Percentiles rank a stretch among this genome's conserved stretches.
Evolutionary conservation across 2,888 invertebrate genomes (phyloP).

Genomic region (Schizotus pectinicornis): DNA sequence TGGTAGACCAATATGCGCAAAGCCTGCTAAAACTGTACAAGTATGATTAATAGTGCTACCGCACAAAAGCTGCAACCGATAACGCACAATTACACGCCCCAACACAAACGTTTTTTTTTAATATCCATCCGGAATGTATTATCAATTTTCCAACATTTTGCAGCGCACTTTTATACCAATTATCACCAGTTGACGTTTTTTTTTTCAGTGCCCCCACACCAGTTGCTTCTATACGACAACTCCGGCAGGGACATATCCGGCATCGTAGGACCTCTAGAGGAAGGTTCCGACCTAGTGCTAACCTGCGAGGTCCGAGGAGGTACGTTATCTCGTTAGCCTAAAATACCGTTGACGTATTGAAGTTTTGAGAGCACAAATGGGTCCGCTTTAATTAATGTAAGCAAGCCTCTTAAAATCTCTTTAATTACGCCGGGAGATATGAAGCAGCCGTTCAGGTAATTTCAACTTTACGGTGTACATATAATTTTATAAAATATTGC

Average conservation of each 20-base stretch:
- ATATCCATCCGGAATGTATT: too few relatives aligned
- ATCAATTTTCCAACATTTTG: too few relatives aligned
- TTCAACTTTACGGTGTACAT: constrained; percentile 34
- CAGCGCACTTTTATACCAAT: too few relatives aligned
- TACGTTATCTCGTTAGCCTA: constrained; percentile 59
- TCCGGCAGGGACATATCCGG: constrained; percentile 82
- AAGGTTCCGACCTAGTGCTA: constrained; percentile 79
- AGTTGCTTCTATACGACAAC: constrained; percentile 82
- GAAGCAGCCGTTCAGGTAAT: constrained; percentile 37
- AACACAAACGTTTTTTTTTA: too few relatives aligned
- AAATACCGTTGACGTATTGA: background rate
- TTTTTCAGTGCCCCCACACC: constrained; percentile 86
- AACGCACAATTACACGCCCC: too few relatives aligned
- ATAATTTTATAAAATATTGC: constrained; percentile 29
- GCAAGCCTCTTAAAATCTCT: constrained; percentile 29
- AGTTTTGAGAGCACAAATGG: constrained; percentile 11
- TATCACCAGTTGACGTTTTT: constrained; percentile 35
- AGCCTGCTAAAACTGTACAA: too few relatives aligned
- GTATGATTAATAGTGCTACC: constrained; percentile 10
- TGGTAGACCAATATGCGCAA: too few relatives aligned
- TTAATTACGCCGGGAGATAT: constrained; percentile 29
- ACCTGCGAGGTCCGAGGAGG: constrained; percentile 90
- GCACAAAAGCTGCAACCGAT: too few relatives aligned
- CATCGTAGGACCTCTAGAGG: constrained; percentile 81
- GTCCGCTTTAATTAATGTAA: constrained; percentile 28